phyloP scores from a whole-genome alignment of 1,140 invertebrate genomes.

The Marisa cornuarietis region DNA sequence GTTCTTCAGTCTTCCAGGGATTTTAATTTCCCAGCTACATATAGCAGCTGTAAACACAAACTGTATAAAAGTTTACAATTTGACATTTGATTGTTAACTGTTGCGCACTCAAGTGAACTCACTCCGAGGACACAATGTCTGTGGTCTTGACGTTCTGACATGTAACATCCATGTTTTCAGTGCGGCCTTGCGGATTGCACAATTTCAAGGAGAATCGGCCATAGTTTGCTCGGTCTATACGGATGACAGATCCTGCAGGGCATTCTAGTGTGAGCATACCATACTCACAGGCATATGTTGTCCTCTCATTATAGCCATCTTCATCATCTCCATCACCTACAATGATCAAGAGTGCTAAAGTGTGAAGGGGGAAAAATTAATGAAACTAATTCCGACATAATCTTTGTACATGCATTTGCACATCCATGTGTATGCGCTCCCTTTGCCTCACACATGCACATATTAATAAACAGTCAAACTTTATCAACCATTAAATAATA shows the following conservation, averaged over 20 bases:
- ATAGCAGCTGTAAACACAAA: no score
- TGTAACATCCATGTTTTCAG: conserved; percentile 90
- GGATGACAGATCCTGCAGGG: conserved; percentile 76
- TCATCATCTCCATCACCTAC: conserved; percentile 24
- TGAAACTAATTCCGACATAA: no score
- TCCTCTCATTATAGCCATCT: conserved; percentile 56
- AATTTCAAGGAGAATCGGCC: conserved; percentile 95
- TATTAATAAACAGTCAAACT: no score
- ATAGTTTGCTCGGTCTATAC: conserved; percentile 93
- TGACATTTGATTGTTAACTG: no score
- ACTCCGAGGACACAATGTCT: conserved; percentile 58
- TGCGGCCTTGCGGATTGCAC: conserved; percentile 89
- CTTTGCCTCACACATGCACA: no score
- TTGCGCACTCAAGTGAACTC: neutral
- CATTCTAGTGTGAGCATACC: conserved; percentile 88
- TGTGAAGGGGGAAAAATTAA: no score
- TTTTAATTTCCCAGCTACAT: no score
- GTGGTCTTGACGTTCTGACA: conserved; percentile 81
- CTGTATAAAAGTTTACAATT: no score
- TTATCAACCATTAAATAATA: no score
- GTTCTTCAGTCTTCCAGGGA: no score
- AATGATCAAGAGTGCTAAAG: neutral
- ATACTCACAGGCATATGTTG: conserved; percentile 93
- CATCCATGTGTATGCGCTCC: no score
- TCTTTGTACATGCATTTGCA: no score